These are phyloP conservation scores for Gastrophryne carolinensis DNA, from an alignment of 2,797 vertebrate genomes.

Conservation along the genomic window DNA sequence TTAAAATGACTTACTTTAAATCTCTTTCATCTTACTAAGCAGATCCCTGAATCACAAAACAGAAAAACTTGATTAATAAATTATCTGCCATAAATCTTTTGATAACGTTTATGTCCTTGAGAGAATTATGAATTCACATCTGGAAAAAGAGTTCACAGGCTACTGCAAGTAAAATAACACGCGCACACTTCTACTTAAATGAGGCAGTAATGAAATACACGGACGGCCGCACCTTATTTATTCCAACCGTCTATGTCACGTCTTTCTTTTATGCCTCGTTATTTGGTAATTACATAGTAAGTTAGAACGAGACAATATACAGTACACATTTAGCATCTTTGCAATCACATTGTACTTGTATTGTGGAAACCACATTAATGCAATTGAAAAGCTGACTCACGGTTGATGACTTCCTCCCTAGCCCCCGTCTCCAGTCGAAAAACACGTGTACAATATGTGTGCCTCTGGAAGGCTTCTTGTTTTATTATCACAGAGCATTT, in stretches of 20 bases:
- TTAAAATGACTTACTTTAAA: constrained; percentile 77
- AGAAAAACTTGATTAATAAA: constrained; percentile 85
- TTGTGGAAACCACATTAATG: no score
- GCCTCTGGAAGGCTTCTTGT: no score
- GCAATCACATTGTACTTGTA: no score
- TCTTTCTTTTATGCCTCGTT: background rate
- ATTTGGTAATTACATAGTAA: background rate
- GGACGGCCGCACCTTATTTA: no score
- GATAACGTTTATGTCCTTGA: constrained; percentile 79
- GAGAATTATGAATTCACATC: constrained; percentile 83
- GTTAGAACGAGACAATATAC: no score
- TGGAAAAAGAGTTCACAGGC: constrained; percentile 79
- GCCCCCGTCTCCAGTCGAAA: no score
- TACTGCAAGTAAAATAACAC: constrained; percentile 76
- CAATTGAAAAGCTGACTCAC: no score
- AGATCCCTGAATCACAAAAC: constrained; percentile 69
- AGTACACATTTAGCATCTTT: no score
- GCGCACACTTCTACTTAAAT: constrained; percentile 72
- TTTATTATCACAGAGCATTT: no score
- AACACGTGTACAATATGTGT: no score
- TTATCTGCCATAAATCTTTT: constrained; percentile 84
- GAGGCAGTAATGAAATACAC: constrained; percentile 45
- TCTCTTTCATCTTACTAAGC: constrained; percentile 80
- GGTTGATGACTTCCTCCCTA: no score
- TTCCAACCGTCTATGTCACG: background rate